phyloP scores from a whole-genome alignment of 1,140 invertebrate species.

The Acromyrmex echinatior region DNA sequence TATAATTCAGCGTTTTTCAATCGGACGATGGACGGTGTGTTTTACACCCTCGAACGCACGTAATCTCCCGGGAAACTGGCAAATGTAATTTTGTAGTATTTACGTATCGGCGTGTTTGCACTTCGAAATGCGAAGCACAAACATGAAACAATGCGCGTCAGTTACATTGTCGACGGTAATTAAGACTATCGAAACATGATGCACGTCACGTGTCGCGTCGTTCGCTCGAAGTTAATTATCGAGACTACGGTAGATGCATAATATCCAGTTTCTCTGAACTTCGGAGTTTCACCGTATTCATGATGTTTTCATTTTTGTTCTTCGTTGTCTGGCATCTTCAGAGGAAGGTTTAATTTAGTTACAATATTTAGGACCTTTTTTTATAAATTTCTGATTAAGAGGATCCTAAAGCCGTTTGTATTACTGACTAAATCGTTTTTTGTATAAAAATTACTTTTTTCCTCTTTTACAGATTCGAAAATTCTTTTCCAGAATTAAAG shows the following conservation, averaged over 20 bases:
- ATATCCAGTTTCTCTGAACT: neutral
- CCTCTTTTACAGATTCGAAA: too few species aligned
- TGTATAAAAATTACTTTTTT: too few species aligned
- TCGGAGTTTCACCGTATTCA: neutral
- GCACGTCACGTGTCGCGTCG: neutral
- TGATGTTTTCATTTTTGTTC: neutral
- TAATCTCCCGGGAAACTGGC: neutral
- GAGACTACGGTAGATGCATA: neutral
- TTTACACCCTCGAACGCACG: neutral
- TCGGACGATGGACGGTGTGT: neutral
- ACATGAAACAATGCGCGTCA: neutral
- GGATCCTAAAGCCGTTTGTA: too few species aligned
- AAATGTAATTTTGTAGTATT: conserved; percentile 43
- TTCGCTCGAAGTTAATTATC: neutral
- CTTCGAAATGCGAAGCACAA: neutral
- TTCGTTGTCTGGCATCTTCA: too few species aligned
- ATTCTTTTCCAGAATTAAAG: too few species aligned
- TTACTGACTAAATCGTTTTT: too few species aligned
- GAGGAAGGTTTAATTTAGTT: too few species aligned
- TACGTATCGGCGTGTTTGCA: neutral
- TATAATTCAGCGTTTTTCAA: conserved; percentile 19
- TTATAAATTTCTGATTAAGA: too few species aligned
- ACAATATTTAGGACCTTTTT: too few species aligned
- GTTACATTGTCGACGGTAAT: conserved; percentile 18
- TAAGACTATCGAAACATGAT: conserved; percentile 1